phyloP scores from a whole-genome alignment of 2,888 invertebrate genomes.

The Diarsia dahlii region DNA sequence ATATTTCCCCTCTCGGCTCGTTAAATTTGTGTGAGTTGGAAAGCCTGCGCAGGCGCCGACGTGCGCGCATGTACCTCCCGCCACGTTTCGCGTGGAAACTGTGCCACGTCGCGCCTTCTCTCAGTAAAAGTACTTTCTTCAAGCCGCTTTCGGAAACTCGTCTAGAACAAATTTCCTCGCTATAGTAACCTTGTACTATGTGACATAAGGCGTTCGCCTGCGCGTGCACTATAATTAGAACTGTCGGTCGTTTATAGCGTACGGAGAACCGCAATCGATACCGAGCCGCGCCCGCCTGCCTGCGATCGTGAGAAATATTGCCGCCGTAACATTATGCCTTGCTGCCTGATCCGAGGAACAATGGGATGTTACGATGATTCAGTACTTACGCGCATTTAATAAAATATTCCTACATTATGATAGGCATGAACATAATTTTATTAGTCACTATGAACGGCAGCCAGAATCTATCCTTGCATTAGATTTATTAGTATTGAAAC shows the following conservation, averaged over 20 bases:
- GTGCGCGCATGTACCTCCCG: conserved; percentile 64
- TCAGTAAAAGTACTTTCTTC: conserved; percentile 91
- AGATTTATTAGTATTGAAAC: conserved; percentile 20
- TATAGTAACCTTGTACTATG: conserved; percentile 86
- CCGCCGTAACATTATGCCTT: conserved; percentile 49
- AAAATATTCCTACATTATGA: conserved; percentile 36
- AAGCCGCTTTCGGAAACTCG: conserved; percentile 89
- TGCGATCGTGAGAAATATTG: conserved; percentile 71
- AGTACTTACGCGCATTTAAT: conserved; percentile 43
- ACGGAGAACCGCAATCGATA: conserved; percentile 81
- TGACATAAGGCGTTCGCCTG: conserved; percentile 85
- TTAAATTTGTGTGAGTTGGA: conserved; percentile 81
- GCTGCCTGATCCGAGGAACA: conserved; percentile 41
- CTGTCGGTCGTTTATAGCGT: conserved; percentile 76
- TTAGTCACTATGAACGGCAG: conserved; percentile 26
- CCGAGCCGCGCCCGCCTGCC: conserved; percentile 65
- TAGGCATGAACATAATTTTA: conserved; percentile 27
- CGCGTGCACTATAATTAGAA: conserved; percentile 84
- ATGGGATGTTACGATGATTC: conserved; percentile 58
- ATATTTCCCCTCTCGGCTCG: conserved; percentile 75
- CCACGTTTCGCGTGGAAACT: conserved; percentile 86
- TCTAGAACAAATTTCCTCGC: conserved; percentile 85
- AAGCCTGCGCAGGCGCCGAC: conserved; percentile 77
- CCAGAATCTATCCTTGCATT: conserved; percentile 24
- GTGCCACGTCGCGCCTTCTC: conserved; percentile 86